Conservation (phyloP, 2,113 vertebrate species). For the Perca fluviatilis region DNA sequence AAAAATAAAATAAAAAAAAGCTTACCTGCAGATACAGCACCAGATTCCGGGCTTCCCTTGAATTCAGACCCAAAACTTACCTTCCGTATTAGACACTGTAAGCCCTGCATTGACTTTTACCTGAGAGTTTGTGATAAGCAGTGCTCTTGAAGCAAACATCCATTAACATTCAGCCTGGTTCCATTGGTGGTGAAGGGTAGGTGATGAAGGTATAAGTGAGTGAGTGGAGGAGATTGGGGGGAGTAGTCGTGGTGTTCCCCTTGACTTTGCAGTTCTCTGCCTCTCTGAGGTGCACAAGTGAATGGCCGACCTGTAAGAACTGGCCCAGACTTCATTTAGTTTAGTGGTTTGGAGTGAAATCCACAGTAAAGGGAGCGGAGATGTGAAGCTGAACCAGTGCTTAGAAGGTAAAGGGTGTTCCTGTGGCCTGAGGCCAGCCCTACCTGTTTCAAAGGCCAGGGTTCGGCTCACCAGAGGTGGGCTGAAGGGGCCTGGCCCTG, state of each 20-base stretch:
- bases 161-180: slow-evolving; percentile 76
- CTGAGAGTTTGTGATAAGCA: slow-evolving; percentile 82
- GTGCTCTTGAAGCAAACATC: slow-evolving; percentile 80
- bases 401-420: slow-evolving; percentile 58
- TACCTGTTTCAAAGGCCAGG: slow-evolving; percentile 96
- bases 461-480: slow-evolving; percentile 92
- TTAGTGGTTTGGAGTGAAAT: slow-evolving; percentile 65
- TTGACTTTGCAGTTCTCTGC: slow-evolving; percentile 59
- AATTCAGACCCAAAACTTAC: slow-evolving; percentile 78
- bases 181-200: slow-evolving; percentile 79
- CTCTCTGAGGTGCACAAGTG: slow-evolving; percentile 52
- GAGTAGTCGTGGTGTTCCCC: slow-evolving; percentile 65
- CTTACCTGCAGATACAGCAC: slow-evolving; percentile 69
- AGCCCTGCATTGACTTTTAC: slow-evolving; percentile 80
- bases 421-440: slow-evolving; percentile 84
- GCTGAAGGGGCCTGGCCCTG: slow-evolving; percentile 94
- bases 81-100: slow-evolving; percentile 64
- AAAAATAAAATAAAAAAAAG: slow-evolving; percentile 31
- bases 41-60: slow-evolving; percentile 30
- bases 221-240: slow-evolving; percentile 74
- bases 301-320: slow-evolving; percentile 68
- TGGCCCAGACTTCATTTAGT: slow-evolving; percentile 70
- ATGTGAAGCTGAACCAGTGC: slow-evolving; percentile 73
- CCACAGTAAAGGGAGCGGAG: slow-evolving; percentile 53
- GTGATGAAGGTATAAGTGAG: slow-evolving; percentile 80